Percentiles rank a stretch among this genome's conserved stretches.
These are phyloP conservation scores for Scaeva pyrastri DNA, from an alignment of 2,888 invertebrate species.

Conservation along the genomic window DNA sequence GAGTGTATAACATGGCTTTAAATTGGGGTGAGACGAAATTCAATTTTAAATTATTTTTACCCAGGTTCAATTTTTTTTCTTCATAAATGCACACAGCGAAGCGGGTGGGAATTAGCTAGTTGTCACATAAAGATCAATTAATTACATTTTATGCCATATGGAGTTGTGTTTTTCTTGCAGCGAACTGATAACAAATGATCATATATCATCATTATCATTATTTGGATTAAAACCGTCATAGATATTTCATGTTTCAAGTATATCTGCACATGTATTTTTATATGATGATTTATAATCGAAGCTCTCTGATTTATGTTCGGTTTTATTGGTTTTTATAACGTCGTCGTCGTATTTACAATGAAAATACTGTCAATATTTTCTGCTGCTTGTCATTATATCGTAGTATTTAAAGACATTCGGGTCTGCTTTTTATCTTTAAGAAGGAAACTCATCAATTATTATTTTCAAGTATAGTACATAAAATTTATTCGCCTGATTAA, in stretches of 20 bases:
- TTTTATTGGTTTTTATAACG: not conserved
- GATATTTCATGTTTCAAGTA: not conserved
- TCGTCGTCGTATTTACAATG: not conserved
- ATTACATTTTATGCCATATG: not conserved
- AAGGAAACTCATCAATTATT: not conserved
- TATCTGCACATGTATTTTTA: too few species aligned
- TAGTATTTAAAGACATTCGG: not conserved
- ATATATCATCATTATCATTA: slow-evolving; percentile 10
- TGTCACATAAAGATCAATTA: not conserved
- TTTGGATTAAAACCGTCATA: not conserved
- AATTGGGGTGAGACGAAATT: too few species aligned
- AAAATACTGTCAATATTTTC: not conserved
- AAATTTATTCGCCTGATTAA: not conserved
- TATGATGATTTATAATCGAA: not conserved
- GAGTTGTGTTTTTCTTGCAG: not conserved
- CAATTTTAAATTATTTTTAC: too few species aligned
- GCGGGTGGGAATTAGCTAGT: too few species aligned
- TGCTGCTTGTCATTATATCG: not conserved
- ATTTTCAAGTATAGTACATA: not conserved
- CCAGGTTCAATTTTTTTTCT: too few species aligned
- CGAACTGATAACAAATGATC: not conserved
- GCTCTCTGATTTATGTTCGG: not conserved
- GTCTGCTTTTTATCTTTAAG: not conserved
- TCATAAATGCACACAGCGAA: too few species aligned
- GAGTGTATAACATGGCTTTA: too few species aligned